These are phyloP conservation scores for Ceuthmochares aereus DNA, from an alignment of 2,113 vertebrate species.

Conservation along the genomic window DNA sequence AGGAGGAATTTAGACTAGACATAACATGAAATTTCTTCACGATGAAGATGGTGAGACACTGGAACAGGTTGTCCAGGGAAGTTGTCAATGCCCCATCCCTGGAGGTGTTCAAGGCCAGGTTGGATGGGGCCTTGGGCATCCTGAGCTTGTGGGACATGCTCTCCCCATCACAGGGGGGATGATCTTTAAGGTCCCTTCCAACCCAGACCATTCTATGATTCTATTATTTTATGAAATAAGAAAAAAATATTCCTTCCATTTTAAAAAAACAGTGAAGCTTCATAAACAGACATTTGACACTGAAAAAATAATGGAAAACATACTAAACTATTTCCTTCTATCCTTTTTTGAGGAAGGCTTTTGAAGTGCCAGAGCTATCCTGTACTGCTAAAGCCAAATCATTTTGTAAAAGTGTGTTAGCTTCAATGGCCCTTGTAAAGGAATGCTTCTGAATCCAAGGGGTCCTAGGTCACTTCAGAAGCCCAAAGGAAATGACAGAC, in stretches of 20 bases:
- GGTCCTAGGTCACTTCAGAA: neutral
- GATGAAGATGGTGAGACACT: too few species aligned
- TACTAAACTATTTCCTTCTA: neutral
- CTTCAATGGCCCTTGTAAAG: neutral
- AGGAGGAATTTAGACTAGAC: too few species aligned
- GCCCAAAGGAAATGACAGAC: neutral
- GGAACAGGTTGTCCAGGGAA: too few species aligned
- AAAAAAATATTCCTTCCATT: neutral
- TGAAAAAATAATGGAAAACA: neutral
- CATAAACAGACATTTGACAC: neutral
- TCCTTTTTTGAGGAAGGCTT: neutral
- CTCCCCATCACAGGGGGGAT: too few species aligned
- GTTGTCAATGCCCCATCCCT: too few species aligned
- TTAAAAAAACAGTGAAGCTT: neutral
- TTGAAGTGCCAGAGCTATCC: neutral
- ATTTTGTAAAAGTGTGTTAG: neutral
- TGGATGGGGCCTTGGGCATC: too few species aligned
- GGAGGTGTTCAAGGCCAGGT: too few species aligned
- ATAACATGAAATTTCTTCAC: too few species aligned
- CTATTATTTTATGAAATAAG: too few species aligned
- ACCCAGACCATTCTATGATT: too few species aligned
- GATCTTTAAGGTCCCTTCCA: too few species aligned
- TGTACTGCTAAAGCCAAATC: neutral
- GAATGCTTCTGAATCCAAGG: neutral
- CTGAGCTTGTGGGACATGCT: too few species aligned